Evolutionary conservation across 2,888 invertebrate genomes (phyloP).

Genomic region (Amaurobius ferox): DNA sequence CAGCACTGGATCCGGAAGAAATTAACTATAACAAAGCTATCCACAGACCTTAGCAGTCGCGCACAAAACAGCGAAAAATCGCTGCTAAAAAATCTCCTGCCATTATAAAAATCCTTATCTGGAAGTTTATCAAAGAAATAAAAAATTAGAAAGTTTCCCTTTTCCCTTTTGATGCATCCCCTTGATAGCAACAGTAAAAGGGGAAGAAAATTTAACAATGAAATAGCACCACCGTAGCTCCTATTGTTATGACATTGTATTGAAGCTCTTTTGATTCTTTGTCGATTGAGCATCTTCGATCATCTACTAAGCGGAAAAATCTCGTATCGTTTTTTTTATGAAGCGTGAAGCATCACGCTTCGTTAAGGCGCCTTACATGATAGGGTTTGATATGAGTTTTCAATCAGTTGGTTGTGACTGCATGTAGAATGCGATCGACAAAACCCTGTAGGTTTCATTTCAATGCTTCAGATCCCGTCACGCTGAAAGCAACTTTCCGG

Average conservation of each 20-base stretch:
- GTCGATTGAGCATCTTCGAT: neutral
- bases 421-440: no score
- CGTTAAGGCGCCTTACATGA: neutral
- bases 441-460: no score
- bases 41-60: neutral
- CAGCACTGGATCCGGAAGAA: neutral
- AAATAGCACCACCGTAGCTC: neutral
- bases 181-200: neutral
- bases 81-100: neutral
- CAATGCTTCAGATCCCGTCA: no score
- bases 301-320: neutral
- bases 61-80: neutral
- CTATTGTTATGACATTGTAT: neutral
- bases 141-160: slow-evolving; percentile 39
- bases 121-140: slow-evolving; percentile 17
- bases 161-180: slow-evolving; percentile 13
- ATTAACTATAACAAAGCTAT: neutral
- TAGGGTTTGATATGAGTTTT: no score
- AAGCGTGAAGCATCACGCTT: neutral
- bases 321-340: neutral
- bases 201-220: neutral
- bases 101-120: slow-evolving; percentile 7
- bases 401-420: no score
- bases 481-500: no score
- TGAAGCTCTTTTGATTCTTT: neutral